Evolutionary conservation across 1,140 invertebrate species (phyloP).

Genomic region (Sitophilus oryzae): DNA sequence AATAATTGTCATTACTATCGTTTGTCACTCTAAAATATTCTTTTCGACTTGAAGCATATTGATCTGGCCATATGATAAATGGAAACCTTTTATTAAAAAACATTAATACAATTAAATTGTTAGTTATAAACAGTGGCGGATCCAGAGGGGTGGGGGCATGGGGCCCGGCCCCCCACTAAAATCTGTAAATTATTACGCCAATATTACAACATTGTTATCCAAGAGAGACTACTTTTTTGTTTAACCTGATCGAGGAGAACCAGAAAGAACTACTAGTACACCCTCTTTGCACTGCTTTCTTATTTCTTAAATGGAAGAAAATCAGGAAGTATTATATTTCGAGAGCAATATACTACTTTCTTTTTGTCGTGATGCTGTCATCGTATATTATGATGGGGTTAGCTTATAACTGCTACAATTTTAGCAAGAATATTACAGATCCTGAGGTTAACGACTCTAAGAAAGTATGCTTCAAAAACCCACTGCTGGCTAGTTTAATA

Average conservation of each 20-base stretch:
- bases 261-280: conserved; percentile 76
- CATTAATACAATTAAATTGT: conserved; percentile 68
- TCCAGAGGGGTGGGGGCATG: conserved; percentile 68
- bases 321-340: conserved; percentile 79
- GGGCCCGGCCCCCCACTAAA: conserved; percentile 68
- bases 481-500: conserved; percentile 61
- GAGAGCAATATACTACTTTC: conserved; percentile 67
- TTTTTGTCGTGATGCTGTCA: conserved; percentile 70
- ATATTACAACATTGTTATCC: conserved; percentile 69
- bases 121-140: conserved; percentile 68
- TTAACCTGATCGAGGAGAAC: conserved; percentile 73
- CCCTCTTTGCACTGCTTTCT: conserved; percentile 73
- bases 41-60: conserved; percentile 73
- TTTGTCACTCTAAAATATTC: conserved; percentile 74
- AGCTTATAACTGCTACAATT: conserved; percentile 71
- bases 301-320: conserved; percentile 81
- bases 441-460: conserved; percentile 50
- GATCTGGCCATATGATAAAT: conserved; percentile 73
- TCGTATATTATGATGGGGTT: conserved; percentile 68
- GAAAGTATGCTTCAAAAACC: conserved; percentile 64
- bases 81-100: conserved; percentile 73
- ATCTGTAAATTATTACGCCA: conserved; percentile 67
- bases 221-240: conserved; percentile 70
- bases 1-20: conserved; percentile 70
- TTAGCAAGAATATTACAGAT: conserved; percentile 59